phyloP scores from a whole-genome alignment of 2,113 vertebrate genomes.

The Athene noctua region DNA sequence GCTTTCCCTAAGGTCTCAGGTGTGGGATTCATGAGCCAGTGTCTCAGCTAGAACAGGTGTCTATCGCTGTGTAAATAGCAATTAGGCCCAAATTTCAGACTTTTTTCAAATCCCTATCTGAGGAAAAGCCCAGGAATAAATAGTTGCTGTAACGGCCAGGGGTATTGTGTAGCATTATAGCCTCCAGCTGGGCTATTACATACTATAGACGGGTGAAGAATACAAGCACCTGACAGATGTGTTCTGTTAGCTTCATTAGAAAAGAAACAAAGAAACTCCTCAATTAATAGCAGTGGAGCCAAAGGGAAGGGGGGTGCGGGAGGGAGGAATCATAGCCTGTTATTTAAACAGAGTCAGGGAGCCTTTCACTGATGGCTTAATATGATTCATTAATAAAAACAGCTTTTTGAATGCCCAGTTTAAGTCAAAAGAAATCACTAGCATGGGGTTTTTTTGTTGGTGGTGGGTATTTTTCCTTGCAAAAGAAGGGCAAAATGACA shows the following conservation, averaged over 20 bases:
- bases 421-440: conserved; percentile 86
- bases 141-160: conserved; percentile 86
- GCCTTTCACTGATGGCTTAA: conserved; percentile 83
- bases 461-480: conserved; percentile 41
- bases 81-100: conserved; percentile 92
- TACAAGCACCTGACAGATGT: conserved; percentile 91
- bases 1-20: conserved; percentile 89
- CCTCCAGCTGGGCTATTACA: conserved; percentile 90
- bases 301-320: conserved; percentile 76
- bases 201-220: conserved; percentile 86
- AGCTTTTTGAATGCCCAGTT: conserved; percentile 85
- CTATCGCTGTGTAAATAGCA: conserved; percentile 90
- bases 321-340: conserved; percentile 86
- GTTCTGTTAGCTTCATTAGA: conserved; percentile 92
- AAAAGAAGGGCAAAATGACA: conserved; percentile 81
- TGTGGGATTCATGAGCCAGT: conserved; percentile 87
- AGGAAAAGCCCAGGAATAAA: conserved; percentile 88
- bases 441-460: conserved; percentile 7
- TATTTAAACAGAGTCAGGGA: conserved; percentile 88
- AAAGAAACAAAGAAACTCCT: conserved; percentile 90
- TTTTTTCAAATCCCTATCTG: conserved; percentile 85
- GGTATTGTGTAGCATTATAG: conserved; percentile 85
- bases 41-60: conserved; percentile 88
- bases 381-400: conserved; percentile 87
- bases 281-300: conserved; percentile 84